A percentile compares a stretch with the other conserved stretches of the same genome.
Conservation (phyloP, 1,140 invertebrate species). For the Frieseomelitta varia region DNA sequence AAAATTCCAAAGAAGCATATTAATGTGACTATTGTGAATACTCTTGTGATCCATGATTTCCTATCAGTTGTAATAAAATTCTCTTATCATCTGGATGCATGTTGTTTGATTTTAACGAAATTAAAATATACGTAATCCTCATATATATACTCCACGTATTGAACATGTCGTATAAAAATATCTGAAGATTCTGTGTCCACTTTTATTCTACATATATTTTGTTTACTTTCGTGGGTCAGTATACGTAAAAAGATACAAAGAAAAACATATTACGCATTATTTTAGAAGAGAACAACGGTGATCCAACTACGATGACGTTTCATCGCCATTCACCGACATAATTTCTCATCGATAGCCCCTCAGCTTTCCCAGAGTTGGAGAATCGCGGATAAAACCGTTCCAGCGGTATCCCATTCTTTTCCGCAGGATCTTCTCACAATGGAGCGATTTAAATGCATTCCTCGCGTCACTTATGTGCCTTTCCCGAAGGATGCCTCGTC, state of each 20-base stretch:
- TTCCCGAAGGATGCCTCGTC: not conserved
- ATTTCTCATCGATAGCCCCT: not conserved
- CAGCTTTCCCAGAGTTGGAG: not conserved
- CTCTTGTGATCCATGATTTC: too few species aligned
- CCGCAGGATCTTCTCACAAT: slow-evolving; percentile 27
- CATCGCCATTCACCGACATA: not conserved
- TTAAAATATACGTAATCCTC: too few species aligned
- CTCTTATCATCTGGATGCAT: too few species aligned
- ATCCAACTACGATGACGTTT: not conserved
- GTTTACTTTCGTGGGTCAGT: too few species aligned
- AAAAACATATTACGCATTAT: not conserved
- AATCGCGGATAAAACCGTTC: not conserved
- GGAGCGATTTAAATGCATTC: slow-evolving; percentile 67
- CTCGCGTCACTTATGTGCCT: not conserved
- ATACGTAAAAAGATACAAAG: not conserved
- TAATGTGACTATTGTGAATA: too few species aligned
- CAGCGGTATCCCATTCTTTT: not conserved
- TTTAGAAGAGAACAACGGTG: not conserved
- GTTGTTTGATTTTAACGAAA: too few species aligned
- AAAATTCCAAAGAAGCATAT: too few species aligned
- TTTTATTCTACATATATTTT: too few species aligned
- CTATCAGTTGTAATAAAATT: too few species aligned
- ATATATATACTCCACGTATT: too few species aligned
- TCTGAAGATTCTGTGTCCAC: too few species aligned
- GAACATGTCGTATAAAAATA: too few species aligned